Conservation (phyloP, 2,113 vertebrate genomes). For the Lagopus leucura region DNA sequence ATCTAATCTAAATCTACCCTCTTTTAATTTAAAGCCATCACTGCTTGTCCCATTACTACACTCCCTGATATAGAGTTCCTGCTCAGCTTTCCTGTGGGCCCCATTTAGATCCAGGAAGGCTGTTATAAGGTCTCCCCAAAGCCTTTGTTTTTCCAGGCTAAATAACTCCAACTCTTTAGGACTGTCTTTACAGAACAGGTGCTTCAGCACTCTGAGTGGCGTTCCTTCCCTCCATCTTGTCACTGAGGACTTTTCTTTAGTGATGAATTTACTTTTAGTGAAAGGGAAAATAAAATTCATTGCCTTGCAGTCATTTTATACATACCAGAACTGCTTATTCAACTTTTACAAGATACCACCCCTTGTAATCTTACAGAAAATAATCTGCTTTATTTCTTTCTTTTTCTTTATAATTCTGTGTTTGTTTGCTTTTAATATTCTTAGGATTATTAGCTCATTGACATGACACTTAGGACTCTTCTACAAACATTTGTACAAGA, state of each 20-base stretch:
- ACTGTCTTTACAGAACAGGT: neutral
- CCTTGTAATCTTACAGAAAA: neutral
- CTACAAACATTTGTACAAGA: neutral
- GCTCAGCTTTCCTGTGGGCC: neutral
- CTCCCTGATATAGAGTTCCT: neutral
- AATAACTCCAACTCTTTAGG: neutral
- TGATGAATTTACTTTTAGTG: neutral
- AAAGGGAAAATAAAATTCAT: neutral
- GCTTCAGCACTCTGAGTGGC: neutral
- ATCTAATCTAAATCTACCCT: neutral
- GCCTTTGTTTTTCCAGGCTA: neutral
- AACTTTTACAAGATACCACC: neutral
- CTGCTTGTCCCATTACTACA: neutral
- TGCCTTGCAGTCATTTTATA: fast-evolving
- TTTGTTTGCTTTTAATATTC: neutral
- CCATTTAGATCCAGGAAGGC: no score
- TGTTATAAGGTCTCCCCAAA: no score
- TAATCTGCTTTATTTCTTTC: neutral
- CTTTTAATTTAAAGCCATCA: neutral
- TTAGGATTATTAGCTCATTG: neutral
- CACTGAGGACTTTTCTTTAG: neutral
- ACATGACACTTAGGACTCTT: neutral
- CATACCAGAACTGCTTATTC: neutral
- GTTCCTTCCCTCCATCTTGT: neutral
- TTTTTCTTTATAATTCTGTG: neutral